phyloP scores from a whole-genome alignment of 1,140 invertebrate genomes.

The Trichonephila clavipes region DNA sequence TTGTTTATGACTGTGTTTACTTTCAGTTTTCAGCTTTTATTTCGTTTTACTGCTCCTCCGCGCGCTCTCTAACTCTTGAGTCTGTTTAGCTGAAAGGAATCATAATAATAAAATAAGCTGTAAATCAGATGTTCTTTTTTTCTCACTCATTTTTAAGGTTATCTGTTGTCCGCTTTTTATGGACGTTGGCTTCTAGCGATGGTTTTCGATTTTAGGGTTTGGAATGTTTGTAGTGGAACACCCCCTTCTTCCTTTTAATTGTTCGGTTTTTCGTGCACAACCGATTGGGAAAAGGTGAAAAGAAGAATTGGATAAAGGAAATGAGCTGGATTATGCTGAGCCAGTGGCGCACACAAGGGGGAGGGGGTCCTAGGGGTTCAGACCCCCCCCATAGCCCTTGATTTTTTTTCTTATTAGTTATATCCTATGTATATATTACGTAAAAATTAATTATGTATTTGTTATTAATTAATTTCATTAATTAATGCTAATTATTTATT shows the following conservation, averaged over 20 bases:
- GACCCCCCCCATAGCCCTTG: no score
- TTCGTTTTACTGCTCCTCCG: conserved; percentile 51
- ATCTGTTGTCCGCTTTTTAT: conserved; percentile 12
- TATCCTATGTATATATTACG: no score
- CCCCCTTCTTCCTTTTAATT: background rate
- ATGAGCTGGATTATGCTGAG: no score
- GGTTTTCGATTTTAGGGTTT: background rate
- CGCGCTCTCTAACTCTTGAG: no score
- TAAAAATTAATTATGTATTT: no score
- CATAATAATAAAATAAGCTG: conserved; percentile 55
- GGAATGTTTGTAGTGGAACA: background rate
- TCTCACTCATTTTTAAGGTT: background rate
- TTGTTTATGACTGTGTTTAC: conserved; percentile 72
- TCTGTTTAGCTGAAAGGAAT: conserved; percentile 58
- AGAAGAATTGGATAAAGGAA: background rate
- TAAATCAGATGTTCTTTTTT: conserved; percentile 54
- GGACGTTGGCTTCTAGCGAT: background rate
- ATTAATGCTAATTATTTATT: no score
- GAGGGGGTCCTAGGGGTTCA: no score
- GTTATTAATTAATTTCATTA: no score
- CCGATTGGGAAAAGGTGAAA: background rate
- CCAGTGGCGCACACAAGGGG: no score
- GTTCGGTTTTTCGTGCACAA: background rate
- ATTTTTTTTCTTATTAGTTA: no score
- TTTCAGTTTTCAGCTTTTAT: conserved; percentile 69